Base-by-base conservation (phyloP, 2,888 invertebrate species). In the Diplazon laetatorius region DNA sequence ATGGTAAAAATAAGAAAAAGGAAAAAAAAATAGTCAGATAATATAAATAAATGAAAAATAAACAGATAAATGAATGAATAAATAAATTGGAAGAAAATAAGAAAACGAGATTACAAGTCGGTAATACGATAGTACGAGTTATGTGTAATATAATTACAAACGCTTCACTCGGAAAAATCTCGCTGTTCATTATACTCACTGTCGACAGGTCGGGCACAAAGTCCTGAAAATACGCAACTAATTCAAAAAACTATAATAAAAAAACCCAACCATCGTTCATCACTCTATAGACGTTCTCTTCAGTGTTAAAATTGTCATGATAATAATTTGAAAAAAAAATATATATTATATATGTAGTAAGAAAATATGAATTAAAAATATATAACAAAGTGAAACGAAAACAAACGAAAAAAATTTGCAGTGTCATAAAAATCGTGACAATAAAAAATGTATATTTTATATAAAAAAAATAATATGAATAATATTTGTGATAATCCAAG, bases 171-270 rank as follows among this genome's bases (percentile, higher is more conserved):
- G 87, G 87, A 86, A 78, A n/a, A 90, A 87, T 87, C 84, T 88
- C 84, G 85, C 84, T 87, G 82, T 82, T 84, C 81, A 69, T 82
- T 77, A 82, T 92, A 92, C 92, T 92, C 91, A 92, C 92, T 91
- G 92, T 91, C 87, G 90, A 87, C 87, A 92, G 89, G 87, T 91
- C 92, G 87, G 91, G 91, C 87, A 91, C 91, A 91, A 91, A 90
- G 88, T 92, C 92, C 92, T 92, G 92, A 91, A 92, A 92, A 91
- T 81, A 91, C 87, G 87, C 89, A 91, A 88, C 87, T 88, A 88
- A 62, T 89, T 90, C 89, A 90, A 87, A 89, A 55, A 86, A 71
- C 80, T 74, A 68, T 48, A 68, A 68, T 69, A 46, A 60, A 76
- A n/a, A n/a, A n/a, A n/a, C n/a, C n/a, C n/a, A n/a, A 44, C 14